phyloP scores from a whole-genome alignment of 2,888 invertebrate genomes.

The Incurvaria masculella region DNA sequence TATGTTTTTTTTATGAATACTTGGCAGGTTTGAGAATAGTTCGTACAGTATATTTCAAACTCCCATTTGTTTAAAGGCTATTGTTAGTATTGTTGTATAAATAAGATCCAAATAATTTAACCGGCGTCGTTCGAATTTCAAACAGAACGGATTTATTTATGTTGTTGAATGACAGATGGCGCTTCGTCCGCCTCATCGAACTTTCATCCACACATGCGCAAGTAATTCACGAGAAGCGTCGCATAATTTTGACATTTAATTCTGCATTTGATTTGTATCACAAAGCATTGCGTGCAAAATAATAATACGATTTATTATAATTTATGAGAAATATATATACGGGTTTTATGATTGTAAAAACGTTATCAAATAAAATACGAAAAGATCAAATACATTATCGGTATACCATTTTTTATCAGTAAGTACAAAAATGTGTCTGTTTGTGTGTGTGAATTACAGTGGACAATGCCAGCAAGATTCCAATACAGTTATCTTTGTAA shows the following conservation, averaged over 20 bases:
- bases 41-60: not conserved
- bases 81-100: not conserved
- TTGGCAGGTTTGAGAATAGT: not conserved
- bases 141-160: not conserved
- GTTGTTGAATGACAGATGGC: not conserved
- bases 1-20: not conserved
- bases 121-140: not conserved
- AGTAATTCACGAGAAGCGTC: not conserved
- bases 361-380: not conserved
- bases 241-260: not conserved
- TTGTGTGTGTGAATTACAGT: not conserved
- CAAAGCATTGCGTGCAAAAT: not conserved
- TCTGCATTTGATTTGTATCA: not conserved
- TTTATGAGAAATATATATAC: not conserved
- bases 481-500: too few relatives aligned
- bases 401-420: too few relatives aligned
- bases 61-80: not conserved
- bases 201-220: not conserved
- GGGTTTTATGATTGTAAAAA: not conserved
- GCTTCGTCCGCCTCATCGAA: not conserved
- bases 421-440: not conserved
- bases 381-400: not conserved
- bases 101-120: not conserved
- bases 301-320: not conserved
- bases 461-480: not conserved